Conservation (phyloP, 2,113 vertebrate genomes). For the Anolis carolinensis region DNA sequence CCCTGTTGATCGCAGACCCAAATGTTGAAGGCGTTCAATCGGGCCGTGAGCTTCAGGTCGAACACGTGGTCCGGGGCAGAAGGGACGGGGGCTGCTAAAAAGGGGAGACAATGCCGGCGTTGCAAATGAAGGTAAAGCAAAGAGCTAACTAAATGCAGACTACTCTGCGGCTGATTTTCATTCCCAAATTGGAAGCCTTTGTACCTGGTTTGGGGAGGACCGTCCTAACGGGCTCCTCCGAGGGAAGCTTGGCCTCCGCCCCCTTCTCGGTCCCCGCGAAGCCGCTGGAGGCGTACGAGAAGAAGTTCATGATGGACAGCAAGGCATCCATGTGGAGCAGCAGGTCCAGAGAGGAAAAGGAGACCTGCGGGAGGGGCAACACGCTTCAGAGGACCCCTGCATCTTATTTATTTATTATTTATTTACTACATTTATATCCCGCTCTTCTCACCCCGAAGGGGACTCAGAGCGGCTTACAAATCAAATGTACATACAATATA, state of each 20-base stretch:
- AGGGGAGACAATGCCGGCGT: neutral
- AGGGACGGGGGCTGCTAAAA: conserved; percentile 63
- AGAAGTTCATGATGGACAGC: conserved; percentile 88
- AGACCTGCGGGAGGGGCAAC: conserved; percentile 75
- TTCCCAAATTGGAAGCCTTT: no score
- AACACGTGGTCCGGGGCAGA: conserved; percentile 70
- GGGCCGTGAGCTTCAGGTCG: conserved; percentile 84
- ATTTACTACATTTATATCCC: no score
- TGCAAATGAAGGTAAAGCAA: no score
- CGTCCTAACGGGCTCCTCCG: conserved; percentile 71
- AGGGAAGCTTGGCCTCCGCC: conserved; percentile 58
- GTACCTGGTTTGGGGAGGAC: conserved; percentile 70
- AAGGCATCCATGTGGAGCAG: conserved; percentile 92
- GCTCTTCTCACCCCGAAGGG: no score
- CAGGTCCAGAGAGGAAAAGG: conserved; percentile 88
- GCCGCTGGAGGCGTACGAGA: conserved; percentile 76
- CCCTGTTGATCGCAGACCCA: conserved; percentile 85
- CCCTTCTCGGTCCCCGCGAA: conserved; percentile 68
- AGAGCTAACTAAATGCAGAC: no score
- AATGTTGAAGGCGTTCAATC: conserved; percentile 86
- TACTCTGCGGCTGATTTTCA: no score
- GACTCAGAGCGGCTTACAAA: no score
- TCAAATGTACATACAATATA: no score
- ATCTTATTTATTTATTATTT: no score
- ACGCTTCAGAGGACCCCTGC: neutral